Percentiles rank a stretch among this genome's conserved stretches.
Evolutionary conservation across 2,888 invertebrate species (phyloP).

Genomic region (Perizoma flavofasciatum): DNA sequence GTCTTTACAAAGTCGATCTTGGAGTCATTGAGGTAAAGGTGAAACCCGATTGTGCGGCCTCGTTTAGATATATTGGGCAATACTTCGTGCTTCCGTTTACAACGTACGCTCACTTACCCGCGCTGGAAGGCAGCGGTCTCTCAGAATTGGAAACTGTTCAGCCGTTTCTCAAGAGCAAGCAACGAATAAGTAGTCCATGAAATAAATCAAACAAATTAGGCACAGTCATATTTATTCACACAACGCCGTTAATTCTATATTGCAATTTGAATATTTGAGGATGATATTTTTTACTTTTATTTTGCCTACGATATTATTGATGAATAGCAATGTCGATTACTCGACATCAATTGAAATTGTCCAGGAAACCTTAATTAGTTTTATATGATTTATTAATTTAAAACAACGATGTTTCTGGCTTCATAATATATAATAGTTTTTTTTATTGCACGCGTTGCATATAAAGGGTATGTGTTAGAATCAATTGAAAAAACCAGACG

Average conservation of each 20-base stretch:
- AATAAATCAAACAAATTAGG: background rate
- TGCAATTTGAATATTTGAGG: slow-evolving; percentile 9
- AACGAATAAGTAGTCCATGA: slow-evolving; percentile 4
- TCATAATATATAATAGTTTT: too few species aligned
- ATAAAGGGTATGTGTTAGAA: too few species aligned
- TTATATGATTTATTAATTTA: slow-evolving; percentile 20
- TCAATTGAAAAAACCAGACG: too few species aligned
- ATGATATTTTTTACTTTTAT: slow-evolving; percentile 14
- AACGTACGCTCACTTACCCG: slow-evolving; percentile 47
- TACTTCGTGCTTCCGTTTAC: slow-evolving; percentile 71
- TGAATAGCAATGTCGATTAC: slow-evolving; percentile 24
- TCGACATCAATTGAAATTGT: slow-evolving; percentile 18
- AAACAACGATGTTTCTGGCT: too few species aligned
- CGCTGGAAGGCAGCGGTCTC: slow-evolving; percentile 23
- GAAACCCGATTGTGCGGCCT: slow-evolving; percentile 67
- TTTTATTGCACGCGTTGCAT: too few species aligned
- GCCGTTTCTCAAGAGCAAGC: slow-evolving; percentile 17
- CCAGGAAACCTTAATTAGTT: slow-evolving; percentile 26
- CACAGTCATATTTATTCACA: background rate
- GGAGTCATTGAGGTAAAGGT: slow-evolving; percentile 67
- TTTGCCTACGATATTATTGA: background rate
- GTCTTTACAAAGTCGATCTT: slow-evolving; percentile 41
- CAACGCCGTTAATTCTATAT: background rate
- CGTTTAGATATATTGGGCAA: slow-evolving; percentile 66
- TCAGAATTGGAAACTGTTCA: slow-evolving; percentile 14